Evolutionary conservation across 2,113 vertebrate genomes (phyloP).

Genomic region (Parus major): DNA sequence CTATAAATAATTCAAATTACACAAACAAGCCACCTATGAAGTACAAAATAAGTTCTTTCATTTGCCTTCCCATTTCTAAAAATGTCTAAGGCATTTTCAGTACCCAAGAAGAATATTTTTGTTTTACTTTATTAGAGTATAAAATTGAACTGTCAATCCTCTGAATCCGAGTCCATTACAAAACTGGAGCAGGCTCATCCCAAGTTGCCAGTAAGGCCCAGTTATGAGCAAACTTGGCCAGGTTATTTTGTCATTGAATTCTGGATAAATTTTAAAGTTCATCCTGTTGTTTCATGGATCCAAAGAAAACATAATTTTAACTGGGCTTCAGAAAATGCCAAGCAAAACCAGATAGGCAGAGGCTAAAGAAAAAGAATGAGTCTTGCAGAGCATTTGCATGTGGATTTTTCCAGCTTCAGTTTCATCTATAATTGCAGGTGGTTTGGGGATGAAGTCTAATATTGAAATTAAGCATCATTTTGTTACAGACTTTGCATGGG

Average conservation of each 20-base stretch:
- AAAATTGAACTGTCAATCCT: background rate
- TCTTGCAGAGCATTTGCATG: background rate
- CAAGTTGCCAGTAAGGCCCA: background rate
- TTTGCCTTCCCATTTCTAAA: conserved; percentile 20
- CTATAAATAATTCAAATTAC: conserved; percentile 38
- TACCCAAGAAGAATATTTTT: background rate
- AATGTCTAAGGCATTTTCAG: background rate
- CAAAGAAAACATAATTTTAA: background rate
- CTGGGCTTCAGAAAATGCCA: background rate
- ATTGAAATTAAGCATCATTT: conserved; percentile 42
- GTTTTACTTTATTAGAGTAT: background rate
- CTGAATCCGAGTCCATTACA: background rate
- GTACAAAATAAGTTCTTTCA: conserved; percentile 12
- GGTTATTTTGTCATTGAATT: background rate
- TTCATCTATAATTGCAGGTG: background rate
- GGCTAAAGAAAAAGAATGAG: background rate
- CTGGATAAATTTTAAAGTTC: background rate
- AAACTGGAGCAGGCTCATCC: background rate
- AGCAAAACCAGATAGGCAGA: background rate
- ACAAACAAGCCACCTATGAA: conserved; percentile 1
- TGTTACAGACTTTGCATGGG: background rate
- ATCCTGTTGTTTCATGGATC: background rate
- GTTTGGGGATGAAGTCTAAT: background rate
- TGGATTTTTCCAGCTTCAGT: background rate
- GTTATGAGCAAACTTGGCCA: background rate